Percentiles rank a stretch among this genome's conserved stretches.
Conservation (phyloP, 2,797 vertebrate species). For the Natrix natrix region DNA sequence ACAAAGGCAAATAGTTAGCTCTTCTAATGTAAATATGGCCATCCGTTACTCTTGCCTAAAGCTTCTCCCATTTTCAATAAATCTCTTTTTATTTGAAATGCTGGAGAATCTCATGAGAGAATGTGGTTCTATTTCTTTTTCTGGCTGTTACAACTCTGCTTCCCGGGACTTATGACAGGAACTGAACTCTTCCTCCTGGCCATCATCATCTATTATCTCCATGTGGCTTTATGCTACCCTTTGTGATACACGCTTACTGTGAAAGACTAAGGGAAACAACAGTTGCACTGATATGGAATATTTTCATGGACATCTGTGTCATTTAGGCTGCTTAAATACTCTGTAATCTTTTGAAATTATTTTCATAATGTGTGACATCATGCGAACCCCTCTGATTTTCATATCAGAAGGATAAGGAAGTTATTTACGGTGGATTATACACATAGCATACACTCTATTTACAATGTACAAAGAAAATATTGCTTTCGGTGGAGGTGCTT, state of each 20-base stretch:
- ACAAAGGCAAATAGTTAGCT: not conserved
- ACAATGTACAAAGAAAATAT: too few species aligned
- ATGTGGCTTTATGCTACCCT: constrained; percentile 36
- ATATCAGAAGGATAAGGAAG: too few species aligned
- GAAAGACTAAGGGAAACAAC: too few species aligned
- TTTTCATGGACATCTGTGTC: too few species aligned
- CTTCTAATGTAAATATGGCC: not conserved
- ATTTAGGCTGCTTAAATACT: too few species aligned
- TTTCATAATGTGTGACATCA: too few species aligned
- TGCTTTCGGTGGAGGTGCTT: too few species aligned
- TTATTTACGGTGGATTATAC: too few species aligned
- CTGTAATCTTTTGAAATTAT: too few species aligned
- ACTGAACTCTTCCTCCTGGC: constrained; percentile 13
- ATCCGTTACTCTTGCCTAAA: not conserved
- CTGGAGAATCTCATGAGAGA: not conserved
- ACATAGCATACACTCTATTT: too few species aligned
- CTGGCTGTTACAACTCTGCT: constrained; percentile 6
- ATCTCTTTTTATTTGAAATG: not conserved
- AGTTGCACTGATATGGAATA: too few species aligned
- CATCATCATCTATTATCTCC: constrained; percentile 31
- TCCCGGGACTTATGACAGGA: constrained; percentile 1
- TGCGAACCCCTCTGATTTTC: too few species aligned
- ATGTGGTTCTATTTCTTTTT: constrained; percentile 6
- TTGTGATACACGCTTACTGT: not conserved
- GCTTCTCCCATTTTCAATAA: not conserved